Conservation (phyloP, 2,797 vertebrate genomes). For the Cyprinella venusta region DNA sequence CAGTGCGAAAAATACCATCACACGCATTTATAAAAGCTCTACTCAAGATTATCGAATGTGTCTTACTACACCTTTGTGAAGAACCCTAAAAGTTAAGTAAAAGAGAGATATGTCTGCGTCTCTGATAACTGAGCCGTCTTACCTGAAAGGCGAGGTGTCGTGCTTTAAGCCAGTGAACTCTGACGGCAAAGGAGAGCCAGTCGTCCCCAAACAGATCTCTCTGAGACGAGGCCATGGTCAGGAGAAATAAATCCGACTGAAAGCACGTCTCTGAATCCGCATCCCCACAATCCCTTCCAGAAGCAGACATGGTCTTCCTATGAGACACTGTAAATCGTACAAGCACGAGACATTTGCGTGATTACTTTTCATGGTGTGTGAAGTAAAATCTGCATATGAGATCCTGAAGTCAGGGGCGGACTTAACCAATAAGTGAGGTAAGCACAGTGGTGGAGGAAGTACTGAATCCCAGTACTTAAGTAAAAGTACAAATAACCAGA, state of each 20-base stretch:
- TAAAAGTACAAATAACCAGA: too few relatives aligned
- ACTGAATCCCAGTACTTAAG: too few relatives aligned
- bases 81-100: neutral
- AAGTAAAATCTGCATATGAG: neutral
- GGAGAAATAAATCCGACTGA: constrained; percentile 87
- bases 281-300: constrained; percentile 75
- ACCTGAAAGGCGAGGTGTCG: constrained; percentile 92
- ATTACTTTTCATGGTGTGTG: neutral
- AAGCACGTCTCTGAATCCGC: constrained; percentile 85
- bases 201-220: constrained; percentile 88
- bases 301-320: constrained; percentile 74
- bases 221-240: constrained; percentile 91
- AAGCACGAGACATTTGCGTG: neutral
- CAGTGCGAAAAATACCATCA: neutral
- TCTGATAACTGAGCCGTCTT: constrained; percentile 4
- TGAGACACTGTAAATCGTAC: constrained; percentile 78
- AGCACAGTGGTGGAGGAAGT: too few relatives aligned
- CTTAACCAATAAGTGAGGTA: too few relatives aligned
- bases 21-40: neutral
- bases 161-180: constrained; percentile 96
- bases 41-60: neutral
- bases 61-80: neutral
- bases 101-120: neutral
- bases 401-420: too few relatives aligned
- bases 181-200: constrained; percentile 90